phyloP scores from a whole-genome alignment of 2,113 vertebrate genomes.

The Falco punctatus region DNA sequence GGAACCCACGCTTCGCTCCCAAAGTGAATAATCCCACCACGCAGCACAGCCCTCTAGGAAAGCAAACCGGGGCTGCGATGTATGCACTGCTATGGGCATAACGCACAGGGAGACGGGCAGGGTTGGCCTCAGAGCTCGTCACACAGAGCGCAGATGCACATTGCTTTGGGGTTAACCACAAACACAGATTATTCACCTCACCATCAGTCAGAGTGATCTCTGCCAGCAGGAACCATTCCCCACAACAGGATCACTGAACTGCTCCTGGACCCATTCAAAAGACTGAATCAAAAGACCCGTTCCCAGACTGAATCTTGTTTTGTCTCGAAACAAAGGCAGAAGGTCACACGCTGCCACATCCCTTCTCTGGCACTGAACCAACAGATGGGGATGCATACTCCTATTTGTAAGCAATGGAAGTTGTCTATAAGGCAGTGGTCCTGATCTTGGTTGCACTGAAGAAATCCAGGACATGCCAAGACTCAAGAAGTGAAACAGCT shows the following conservation, averaged over 20 bases:
- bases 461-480: background rate
- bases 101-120: background rate
- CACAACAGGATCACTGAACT: background rate
- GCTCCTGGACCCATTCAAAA: background rate
- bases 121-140: background rate
- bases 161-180: background rate
- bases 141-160: background rate
- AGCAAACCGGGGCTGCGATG: background rate
- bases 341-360: background rate
- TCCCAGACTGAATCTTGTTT: background rate
- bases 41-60: background rate
- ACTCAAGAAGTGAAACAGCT: background rate
- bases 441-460: background rate
- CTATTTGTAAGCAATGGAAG: background rate
- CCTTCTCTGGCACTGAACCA: background rate
- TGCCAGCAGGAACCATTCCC: background rate
- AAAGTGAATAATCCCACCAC: background rate
- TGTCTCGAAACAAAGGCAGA: background rate
- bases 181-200: background rate
- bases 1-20: rapidly evolving
- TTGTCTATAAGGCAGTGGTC: background rate
- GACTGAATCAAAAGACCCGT: background rate
- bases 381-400: background rate
- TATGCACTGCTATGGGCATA: background rate
- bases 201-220: background rate